phyloP scores from a whole-genome alignment of 2,888 invertebrate genomes.

The Diplazon laetatorius region DNA sequence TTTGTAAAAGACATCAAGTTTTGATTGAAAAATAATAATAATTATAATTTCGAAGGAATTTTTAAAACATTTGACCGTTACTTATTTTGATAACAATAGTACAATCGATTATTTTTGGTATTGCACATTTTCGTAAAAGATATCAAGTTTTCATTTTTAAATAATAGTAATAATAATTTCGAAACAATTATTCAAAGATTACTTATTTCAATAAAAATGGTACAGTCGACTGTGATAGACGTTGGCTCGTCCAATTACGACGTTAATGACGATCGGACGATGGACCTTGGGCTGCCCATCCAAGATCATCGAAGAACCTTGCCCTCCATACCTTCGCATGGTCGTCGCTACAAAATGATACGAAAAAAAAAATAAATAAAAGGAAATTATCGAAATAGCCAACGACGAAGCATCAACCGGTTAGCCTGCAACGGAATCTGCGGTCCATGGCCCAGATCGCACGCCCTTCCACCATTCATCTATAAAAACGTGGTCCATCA shows the following conservation, averaged over 20 bases:
- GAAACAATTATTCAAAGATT: too few relatives aligned
- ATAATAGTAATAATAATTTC: too few relatives aligned
- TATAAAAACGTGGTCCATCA: constrained; percentile 77
- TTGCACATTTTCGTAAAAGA: constrained; percentile 11
- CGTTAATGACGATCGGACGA: constrained; percentile 23
- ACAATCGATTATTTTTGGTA: neutral
- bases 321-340: constrained; percentile 67
- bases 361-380: constrained; percentile 58
- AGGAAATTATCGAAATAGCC: constrained; percentile 58
- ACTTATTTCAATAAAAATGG: too few relatives aligned
- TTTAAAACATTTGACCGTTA: too few relatives aligned
- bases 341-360: constrained; percentile 48
- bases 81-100: too few relatives aligned
- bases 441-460: constrained; percentile 81
- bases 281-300: constrained; percentile 40
- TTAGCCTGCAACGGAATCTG: constrained; percentile 56
- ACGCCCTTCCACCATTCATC: constrained; percentile 76
- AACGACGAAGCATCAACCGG: constrained; percentile 49
- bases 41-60: too few relatives aligned
- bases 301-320: constrained; percentile 69
- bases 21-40: too few relatives aligned
- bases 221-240: neutral
- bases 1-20: constrained; percentile 12
- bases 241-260: constrained; percentile 18
- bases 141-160: neutral